Evolutionary conservation across 2,888 invertebrate species (phyloP).

Genomic region (Sympetrum striolatum): DNA sequence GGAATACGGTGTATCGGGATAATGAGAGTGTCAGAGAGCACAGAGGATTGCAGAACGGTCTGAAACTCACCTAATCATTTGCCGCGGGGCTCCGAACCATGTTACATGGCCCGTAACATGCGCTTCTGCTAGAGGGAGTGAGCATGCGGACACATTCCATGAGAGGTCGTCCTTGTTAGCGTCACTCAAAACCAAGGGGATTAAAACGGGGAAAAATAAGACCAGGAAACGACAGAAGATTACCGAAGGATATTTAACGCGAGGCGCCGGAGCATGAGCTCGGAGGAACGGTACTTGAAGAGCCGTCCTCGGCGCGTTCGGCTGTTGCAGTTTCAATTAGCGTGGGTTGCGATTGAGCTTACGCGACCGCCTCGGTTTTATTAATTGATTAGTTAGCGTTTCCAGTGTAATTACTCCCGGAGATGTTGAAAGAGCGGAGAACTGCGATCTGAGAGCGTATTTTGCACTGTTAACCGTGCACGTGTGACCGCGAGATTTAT

Average conservation of each 20-base stretch:
- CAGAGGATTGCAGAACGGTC: neutral
- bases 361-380: too few relatives aligned
- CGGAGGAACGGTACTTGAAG: too few relatives aligned
- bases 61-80: constrained; percentile 18
- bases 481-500: too few relatives aligned
- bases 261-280: too few relatives aligned
- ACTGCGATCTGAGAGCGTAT: too few relatives aligned
- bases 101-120: constrained; percentile 13
- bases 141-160: neutral
- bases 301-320: too few relatives aligned
- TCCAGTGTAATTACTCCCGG: too few relatives aligned
- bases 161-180: constrained; percentile 3
- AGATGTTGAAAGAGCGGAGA: too few relatives aligned
- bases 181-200: neutral
- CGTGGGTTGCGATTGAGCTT: too few relatives aligned
- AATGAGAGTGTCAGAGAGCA: neutral
- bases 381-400: too few relatives aligned
- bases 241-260: neutral
- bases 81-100: neutral
- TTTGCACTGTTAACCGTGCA: too few relatives aligned
- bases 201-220: neutral
- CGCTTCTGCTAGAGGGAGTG: neutral
- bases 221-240: neutral
- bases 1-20: neutral
- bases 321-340: too few relatives aligned